Evolutionary conservation across 2,113 vertebrate genomes (phyloP), one percentile per base, ranked within the genome.

Genomic region (Sus scrofa): DNA sequence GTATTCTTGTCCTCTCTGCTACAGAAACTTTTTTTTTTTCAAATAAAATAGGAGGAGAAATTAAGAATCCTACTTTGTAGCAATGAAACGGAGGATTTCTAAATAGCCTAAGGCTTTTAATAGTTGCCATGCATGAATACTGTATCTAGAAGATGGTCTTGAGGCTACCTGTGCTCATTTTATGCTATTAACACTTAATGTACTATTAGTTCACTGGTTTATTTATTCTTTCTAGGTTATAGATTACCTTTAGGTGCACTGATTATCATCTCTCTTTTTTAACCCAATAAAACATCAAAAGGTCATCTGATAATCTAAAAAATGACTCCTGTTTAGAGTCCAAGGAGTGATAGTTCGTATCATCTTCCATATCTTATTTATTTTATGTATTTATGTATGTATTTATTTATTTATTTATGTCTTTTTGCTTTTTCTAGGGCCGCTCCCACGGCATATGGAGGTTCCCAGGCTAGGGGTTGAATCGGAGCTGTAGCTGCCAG

Each of bases 281-380:
- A 56, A 13, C 30, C 18, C 32, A 24, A 79, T 81, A 68, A 85
- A 86, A 86, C 37, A 86, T 81, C 26, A 37, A 70, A 89, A 87
- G 37, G 62, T 91, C 44, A 84, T 89, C 71, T 74, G 67, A 75
- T 89, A 16, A 52, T 78, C 67, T 93, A 75, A 85, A 85, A 87
- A 84, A 18, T 88, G 60, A 90, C 56, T 91, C 15, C 70, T 62
- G 6, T 1, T 37, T 74, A 54, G 52, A 79, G 22, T 65, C 20
- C 67, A 54, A 89, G 84, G 62, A 88, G 34, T 84, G 50, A 70
- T 16, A 86, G 30, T 86, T 68, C 79, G n/a, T 94, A 44, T 85
- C 27, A 34, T 63, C 74, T 90, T 90, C 32, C 52, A 24, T 85
- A 58, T 77, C 54, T 90, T 70, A 32, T 58, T 92, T 83, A 63